Evolutionary conservation across 2,113 vertebrate genomes (phyloP).

Genomic region (Sula dactylatra): DNA sequence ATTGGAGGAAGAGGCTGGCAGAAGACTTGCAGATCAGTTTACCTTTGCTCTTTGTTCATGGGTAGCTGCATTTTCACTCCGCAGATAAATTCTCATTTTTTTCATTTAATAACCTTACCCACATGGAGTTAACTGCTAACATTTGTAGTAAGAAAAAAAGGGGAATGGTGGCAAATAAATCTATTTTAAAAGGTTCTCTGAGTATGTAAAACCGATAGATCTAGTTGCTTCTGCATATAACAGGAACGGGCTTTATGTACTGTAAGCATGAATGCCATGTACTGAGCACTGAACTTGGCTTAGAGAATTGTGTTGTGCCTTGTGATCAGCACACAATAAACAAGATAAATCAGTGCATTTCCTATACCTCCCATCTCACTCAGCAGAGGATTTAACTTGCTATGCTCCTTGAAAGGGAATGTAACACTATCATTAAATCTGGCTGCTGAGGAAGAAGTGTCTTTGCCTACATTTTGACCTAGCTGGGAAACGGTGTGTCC

Average conservation of each 20-base stretch:
- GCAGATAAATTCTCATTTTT: neutral
- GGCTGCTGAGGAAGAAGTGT: neutral
- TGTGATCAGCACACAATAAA: neutral
- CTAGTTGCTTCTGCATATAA: neutral
- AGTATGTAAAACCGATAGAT: neutral
- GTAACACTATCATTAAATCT: neutral
- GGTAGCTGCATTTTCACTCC: neutral
- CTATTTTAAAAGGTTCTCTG: neutral
- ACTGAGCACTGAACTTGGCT: neutral
- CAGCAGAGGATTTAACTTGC: neutral
- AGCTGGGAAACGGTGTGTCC: neutral
- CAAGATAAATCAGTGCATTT: neutral
- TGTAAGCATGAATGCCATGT: rapidly evolving
- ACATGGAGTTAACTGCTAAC: neutral
- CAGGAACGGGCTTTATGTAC: neutral
- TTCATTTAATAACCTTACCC: neutral
- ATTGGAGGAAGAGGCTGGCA: neutral
- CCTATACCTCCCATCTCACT: neutral
- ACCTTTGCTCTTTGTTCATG: neutral
- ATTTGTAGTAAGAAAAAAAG: neutral
- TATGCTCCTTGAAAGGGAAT: neutral
- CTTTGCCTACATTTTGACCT: neutral
- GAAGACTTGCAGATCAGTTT: neutral
- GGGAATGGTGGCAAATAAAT: neutral
- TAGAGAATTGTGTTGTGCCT: neutral